These are phyloP conservation scores for Campopleginae sp. DNA, from an alignment of 2,888 invertebrate species.

Conservation along the genomic window DNA sequence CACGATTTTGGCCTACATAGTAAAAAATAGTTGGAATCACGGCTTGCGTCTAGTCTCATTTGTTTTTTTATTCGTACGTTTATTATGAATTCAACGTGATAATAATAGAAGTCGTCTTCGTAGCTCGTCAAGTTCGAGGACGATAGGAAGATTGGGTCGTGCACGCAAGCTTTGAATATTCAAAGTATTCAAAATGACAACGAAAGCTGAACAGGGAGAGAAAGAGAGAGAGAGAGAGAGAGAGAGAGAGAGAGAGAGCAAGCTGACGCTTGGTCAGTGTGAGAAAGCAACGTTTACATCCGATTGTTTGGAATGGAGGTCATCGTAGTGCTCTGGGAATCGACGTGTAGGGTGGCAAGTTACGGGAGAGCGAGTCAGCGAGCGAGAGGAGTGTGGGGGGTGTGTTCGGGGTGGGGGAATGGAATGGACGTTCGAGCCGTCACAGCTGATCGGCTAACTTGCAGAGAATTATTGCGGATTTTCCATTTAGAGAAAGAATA, in stretches of 20 bases:
- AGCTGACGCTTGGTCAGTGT: not conserved
- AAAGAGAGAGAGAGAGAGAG: not conserved
- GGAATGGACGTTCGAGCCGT: constrained; percentile 41
- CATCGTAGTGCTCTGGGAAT: constrained; percentile 32
- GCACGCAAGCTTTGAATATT: not conserved
- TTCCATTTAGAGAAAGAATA: not conserved
- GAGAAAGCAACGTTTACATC: constrained; percentile 36
- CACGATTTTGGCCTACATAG: constrained; percentile 70
- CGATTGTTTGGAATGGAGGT: constrained; percentile 54
- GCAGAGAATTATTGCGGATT: constrained; percentile 26
- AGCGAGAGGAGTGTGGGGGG: constrained; percentile 5
- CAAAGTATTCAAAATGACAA: not conserved
- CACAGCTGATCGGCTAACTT: constrained; percentile 66
- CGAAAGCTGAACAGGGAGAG: not conserved
- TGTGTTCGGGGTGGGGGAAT: not conserved
- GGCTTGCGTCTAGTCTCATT: constrained; percentile 31
- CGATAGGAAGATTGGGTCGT: constrained; percentile 7
- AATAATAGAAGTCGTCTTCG: constrained; percentile 14
- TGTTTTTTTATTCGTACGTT: not conserved
- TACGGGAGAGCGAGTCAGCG: not conserved
- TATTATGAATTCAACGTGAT: constrained; percentile 24
- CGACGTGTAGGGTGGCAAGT: constrained; percentile 21
- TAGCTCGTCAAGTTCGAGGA: constrained; percentile 38
- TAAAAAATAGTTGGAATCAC: constrained; percentile 52
- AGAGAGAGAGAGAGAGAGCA: not conserved